Base-by-base conservation (phyloP, 2,797 vertebrate genomes). In the Eleutherodactylus coqui region DNA sequence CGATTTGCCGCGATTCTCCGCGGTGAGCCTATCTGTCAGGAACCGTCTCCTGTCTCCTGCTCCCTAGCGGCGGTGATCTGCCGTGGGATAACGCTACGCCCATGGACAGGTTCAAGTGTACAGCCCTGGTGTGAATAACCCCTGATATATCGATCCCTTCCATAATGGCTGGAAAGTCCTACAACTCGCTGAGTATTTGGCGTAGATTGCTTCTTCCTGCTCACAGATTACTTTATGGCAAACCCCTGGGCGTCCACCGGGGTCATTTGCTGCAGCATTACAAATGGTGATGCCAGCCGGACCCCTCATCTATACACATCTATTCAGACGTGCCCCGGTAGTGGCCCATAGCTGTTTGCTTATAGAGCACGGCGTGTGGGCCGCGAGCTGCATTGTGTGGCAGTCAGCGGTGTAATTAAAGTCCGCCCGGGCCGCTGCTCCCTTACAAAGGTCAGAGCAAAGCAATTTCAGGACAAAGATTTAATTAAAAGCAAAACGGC, bases 401-500 rank as follows among this genome's bases (percentile, higher is more conserved):
- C 41, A 29, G 82, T 83, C 76, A 75, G 86, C 47, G 55, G 82
- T 79, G 24, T 80, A 84, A 84, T 87, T 79, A 80, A 51, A 75
- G 77, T 34, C 55, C 75, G 76, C 19, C 36, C 53, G 16, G 32
- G 27, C 55, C 19, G 24, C 51, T 43, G 67, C 27, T 84, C 55
- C 53, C 67, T n/a, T n/a, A 11, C 76, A 67, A 80, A 84, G 86
- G 86, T 84, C 77, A 55, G 49, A 55, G 76, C 67, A 84, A 84
- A 43, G 82, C 86, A 87, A 84, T 87, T 84, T 55, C 67, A 43
- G 84, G 76, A 80, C 86, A 79, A 70, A 70, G 86, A 79, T 84
- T 67, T 87, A 87, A 87, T 87, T 79, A 87, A 75, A 75, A 64
- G 41, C 49, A 70, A 80, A 87, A 72, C 5, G 79, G 17, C 14